Percentiles rank a stretch among this genome's conserved stretches.
These are phyloP conservation scores for Galeruca laticollis DNA, from an alignment of 2,888 invertebrate species.

Conservation along the genomic window DNA sequence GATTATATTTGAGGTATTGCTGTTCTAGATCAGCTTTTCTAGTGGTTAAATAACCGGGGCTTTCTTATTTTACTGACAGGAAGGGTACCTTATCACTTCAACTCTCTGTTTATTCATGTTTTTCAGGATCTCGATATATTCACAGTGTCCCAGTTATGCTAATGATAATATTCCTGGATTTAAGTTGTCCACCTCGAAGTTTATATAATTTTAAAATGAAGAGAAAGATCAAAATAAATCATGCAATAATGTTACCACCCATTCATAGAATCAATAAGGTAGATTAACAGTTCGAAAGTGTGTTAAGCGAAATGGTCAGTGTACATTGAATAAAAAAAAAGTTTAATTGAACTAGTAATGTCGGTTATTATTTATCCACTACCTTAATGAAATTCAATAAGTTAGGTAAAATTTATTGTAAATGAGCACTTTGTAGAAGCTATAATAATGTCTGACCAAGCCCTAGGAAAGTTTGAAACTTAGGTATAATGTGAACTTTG, in stretches of 20 bases:
- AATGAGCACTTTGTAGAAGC: constrained; percentile 18
- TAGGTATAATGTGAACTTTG: constrained; percentile 26
- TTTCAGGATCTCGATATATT: too few relatives aligned
- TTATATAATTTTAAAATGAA: too few relatives aligned
- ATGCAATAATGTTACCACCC: background rate
- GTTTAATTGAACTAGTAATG: background rate
- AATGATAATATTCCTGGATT: too few relatives aligned
- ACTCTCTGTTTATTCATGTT: too few relatives aligned
- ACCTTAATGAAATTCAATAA: constrained; percentile 6
- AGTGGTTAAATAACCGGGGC: too few relatives aligned
- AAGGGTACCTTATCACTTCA: too few relatives aligned
- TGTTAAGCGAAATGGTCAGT: background rate
- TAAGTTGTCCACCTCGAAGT: too few relatives aligned
- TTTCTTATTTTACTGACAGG: too few relatives aligned
- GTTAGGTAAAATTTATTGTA: constrained; percentile 18
- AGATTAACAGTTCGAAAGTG: background rate
- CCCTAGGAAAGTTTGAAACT: constrained; percentile 25
- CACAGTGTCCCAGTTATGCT: too few relatives aligned
- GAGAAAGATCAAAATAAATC: too few relatives aligned
- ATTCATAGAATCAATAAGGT: background rate
- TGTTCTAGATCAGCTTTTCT: too few relatives aligned
- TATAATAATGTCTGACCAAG: constrained; percentile 24
- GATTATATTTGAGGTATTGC: too few relatives aligned
- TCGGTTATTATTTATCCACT: background rate
- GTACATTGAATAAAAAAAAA: background rate